Percentiles rank a stretch among this genome's conserved stretches.
phyloP scores from a whole-genome alignment of 2,113 vertebrate genomes.

The Spilogale gracilis region DNA sequence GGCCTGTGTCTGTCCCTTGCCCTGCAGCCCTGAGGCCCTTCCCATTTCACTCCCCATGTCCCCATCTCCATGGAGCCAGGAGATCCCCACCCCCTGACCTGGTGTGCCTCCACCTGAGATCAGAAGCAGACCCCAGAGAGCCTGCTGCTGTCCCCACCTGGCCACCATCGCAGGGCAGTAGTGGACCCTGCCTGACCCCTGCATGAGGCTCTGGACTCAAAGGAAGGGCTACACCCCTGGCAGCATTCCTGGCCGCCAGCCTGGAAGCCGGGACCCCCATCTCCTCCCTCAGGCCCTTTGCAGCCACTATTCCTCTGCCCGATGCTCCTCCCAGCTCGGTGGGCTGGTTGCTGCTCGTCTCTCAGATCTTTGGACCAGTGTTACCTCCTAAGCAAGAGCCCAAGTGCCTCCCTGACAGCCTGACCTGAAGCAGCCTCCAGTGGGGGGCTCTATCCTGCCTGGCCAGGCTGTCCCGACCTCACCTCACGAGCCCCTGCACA shows the following conservation, averaged over 20 bases:
- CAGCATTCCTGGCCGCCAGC: background rate
- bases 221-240: background rate
- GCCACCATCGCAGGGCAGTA: background rate
- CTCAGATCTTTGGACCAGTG: background rate
- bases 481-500: fast-evolving
- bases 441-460: fast-evolving
- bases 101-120: background rate
- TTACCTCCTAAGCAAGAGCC: background rate
- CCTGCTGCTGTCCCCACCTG: background rate
- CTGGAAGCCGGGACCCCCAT: background rate
- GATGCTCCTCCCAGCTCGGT: background rate
- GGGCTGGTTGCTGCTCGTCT: fast-evolving
- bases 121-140: background rate
- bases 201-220: background rate
- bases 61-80: background rate
- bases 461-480: background rate
- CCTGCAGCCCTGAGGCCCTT: too few species aligned
- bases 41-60: background rate
- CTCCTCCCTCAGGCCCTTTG: background rate
- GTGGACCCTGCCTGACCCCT: background rate
- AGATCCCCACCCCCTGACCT: background rate
- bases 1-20: background rate
- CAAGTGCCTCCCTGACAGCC: background rate
- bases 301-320: background rate
- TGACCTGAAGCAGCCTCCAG: background rate